Conservation (phyloP, 2,888 invertebrate species). For the Labia minor region DNA sequence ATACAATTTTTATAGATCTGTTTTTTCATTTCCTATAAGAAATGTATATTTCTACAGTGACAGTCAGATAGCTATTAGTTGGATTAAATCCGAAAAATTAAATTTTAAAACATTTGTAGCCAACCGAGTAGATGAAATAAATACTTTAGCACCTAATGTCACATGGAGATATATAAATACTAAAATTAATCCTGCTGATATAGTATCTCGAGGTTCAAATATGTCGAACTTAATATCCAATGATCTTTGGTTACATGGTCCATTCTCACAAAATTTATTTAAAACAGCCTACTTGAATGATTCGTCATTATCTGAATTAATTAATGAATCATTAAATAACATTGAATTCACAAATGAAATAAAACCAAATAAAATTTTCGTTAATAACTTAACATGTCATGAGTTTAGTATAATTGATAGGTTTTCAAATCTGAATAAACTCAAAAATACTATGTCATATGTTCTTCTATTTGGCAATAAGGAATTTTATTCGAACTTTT, state of each 20-base stretch:
- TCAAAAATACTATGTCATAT: not conserved
- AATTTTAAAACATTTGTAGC: not conserved
- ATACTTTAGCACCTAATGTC: no score
- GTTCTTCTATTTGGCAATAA: not conserved
- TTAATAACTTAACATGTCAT: no score
- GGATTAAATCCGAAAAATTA: not conserved
- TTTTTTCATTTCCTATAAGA: not conserved
- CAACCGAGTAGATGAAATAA: no score
- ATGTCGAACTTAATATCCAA: no score
- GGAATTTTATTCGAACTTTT: not conserved
- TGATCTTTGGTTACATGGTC: no score
- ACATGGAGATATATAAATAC: not conserved
- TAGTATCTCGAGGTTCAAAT: no score
- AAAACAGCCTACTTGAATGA: no score
- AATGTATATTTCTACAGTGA: not conserved
- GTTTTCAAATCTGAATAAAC: not conserved
- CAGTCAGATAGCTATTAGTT: not conserved
- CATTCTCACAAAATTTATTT: no score
- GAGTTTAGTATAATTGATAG: not conserved
- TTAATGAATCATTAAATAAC: no score
- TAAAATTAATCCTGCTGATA: not conserved
- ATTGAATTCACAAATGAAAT: not conserved
- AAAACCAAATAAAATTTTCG: not conserved
- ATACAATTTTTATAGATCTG: not conserved
- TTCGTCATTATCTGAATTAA: not conserved